Evolutionary conservation across 1,140 invertebrate species (phyloP).

Genomic region (Eurytemora carolleeae): DNA sequence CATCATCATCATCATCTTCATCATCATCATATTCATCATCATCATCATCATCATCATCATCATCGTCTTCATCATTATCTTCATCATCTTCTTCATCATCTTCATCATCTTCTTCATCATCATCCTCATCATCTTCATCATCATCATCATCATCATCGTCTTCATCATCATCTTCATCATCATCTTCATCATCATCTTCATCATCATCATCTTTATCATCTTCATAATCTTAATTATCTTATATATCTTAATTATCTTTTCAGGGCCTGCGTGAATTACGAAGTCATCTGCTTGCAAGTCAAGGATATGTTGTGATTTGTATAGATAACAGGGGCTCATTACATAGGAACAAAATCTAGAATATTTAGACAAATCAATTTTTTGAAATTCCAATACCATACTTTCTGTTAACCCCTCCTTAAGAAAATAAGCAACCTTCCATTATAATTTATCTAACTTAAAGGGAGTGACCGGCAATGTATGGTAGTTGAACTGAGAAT

Average conservation of each 20-base stretch:
- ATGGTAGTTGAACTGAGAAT: too few relatives aligned
- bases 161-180: slow-evolving; percentile 11
- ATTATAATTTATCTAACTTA: too few relatives aligned
- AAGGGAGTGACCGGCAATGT: too few relatives aligned
- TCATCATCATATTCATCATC: too few relatives aligned
- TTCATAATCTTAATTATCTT: not conserved
- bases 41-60: not conserved
- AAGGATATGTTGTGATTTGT: slow-evolving; percentile 85
- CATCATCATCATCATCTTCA: slow-evolving; percentile 11
- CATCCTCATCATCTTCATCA: not conserved
- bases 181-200: not conserved
- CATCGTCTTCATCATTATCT: not conserved
- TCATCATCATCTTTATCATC: slow-evolving; percentile 1
- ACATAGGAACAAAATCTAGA: slow-evolving; percentile 74
- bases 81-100: slow-evolving; percentile 10
- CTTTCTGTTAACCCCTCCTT: too few relatives aligned
- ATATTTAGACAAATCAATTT: slow-evolving; percentile 60
- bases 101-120: too few relatives aligned
- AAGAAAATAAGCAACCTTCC: too few relatives aligned
- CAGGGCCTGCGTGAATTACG: slow-evolving; percentile 69
- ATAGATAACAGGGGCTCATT: slow-evolving; percentile 87
- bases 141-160: not conserved
- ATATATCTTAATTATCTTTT: slow-evolving; percentile 17
- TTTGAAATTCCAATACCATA: too few relatives aligned
- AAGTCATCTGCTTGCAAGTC: slow-evolving; percentile 82